phyloP scores from a whole-genome alignment of 2,113 vertebrate genomes.

The Atlantisia rogersi region DNA sequence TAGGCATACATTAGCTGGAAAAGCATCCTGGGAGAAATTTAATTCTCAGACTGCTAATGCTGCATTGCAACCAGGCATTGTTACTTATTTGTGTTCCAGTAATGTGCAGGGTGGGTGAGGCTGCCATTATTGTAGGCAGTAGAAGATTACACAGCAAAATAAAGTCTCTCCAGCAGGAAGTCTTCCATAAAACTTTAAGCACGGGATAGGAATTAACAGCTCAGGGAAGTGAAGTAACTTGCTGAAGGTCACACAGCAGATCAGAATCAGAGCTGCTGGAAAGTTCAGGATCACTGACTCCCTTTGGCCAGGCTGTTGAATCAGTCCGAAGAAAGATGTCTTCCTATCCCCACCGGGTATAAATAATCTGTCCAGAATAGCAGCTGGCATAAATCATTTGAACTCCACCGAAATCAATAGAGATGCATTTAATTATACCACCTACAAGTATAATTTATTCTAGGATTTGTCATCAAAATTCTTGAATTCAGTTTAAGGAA shows the following conservation, averaged over 20 bases:
- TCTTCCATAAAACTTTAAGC: neutral
- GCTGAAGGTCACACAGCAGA: neutral
- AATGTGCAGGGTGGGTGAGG: neutral
- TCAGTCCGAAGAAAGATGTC: neutral
- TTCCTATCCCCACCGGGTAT: neutral
- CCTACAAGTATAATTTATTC: neutral
- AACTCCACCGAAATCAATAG: neutral
- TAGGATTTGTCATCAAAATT: neutral
- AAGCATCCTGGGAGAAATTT: slow-evolving; percentile 5
- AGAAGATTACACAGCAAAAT: neutral
- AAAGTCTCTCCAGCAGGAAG: neutral
- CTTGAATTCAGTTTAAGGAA: neutral
- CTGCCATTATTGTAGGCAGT: neutral
- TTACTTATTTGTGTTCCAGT: neutral
- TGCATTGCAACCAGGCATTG: neutral
- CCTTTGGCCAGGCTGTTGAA: neutral
- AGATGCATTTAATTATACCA: neutral
- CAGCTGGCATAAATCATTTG: neutral
- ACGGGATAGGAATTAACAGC: neutral
- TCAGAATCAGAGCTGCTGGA: neutral
- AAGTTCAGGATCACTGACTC: neutral
- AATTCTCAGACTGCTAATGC: neutral
- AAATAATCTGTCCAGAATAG: neutral
- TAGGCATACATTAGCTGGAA: neutral
- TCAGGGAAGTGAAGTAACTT: neutral